Conservation (phyloP, 2,888 invertebrate genomes). For the Chrysodeixis includens region DNA sequence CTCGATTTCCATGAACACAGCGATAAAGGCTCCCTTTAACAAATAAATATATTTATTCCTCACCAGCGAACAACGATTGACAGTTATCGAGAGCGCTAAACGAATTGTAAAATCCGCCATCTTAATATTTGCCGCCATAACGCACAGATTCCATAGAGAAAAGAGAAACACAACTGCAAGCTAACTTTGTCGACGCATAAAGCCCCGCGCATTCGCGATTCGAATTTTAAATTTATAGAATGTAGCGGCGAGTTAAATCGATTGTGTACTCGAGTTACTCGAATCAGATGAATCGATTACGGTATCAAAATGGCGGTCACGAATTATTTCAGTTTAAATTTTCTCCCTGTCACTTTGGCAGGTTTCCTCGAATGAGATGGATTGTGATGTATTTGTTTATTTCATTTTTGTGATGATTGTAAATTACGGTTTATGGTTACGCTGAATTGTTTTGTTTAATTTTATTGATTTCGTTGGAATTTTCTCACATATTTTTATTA, state of each 20-base stretch:
- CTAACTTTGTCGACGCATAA: conserved; percentile 74
- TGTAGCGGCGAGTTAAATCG: conserved; percentile 85
- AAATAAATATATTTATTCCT: conserved; percentile 82
- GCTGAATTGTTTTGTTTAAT: neutral
- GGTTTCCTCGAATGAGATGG: conserved; percentile 65
- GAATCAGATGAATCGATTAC: conserved; percentile 78
- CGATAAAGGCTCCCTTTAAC: conserved; percentile 74
- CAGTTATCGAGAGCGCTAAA: conserved; percentile 82
- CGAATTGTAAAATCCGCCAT: conserved; percentile 70
- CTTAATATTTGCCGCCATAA: conserved; percentile 47
- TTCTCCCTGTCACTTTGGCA: conserved; percentile 69
- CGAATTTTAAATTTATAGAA: conserved; percentile 81
- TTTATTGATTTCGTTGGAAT: neutral
- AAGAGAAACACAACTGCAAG: conserved; percentile 38
- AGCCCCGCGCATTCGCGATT: conserved; percentile 79
- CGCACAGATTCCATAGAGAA: conserved; percentile 29
- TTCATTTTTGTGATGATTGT: conserved; percentile 18
- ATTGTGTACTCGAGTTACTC: conserved; percentile 77
- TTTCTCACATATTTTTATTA: neutral
- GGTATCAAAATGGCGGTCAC: conserved; percentile 74
- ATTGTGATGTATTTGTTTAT: conserved; percentile 52
- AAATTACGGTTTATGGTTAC: neutral
- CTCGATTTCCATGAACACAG: conserved; percentile 78
- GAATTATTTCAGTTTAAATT: conserved; percentile 76
- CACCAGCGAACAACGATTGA: conserved; percentile 77